phyloP scores from a whole-genome alignment of 2,113 vertebrate genomes.

The Anthoscopus minutus region DNA sequence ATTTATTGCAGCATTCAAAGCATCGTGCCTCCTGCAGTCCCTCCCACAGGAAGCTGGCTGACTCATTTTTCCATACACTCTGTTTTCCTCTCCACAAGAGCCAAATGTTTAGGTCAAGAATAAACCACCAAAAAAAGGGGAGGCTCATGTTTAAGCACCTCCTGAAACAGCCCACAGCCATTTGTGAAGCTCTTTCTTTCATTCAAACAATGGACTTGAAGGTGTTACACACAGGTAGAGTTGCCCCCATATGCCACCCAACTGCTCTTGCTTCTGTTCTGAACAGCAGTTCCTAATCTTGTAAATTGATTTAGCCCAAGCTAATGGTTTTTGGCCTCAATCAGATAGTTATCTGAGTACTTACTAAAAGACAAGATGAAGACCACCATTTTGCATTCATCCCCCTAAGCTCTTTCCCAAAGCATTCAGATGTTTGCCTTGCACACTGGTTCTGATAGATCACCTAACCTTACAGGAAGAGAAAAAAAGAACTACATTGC shows the following conservation, averaged over 20 bases:
- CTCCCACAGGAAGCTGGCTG: constrained; percentile 46
- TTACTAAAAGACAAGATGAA: not conserved
- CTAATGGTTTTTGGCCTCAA: not conserved
- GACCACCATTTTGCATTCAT: not conserved
- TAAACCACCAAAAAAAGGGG: not conserved
- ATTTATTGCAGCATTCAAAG: constrained; percentile 42
- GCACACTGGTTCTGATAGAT: not conserved
- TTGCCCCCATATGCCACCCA: not conserved
- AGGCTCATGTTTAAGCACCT: not conserved
- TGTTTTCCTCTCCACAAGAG: constrained; percentile 29
- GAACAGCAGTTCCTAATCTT: not conserved
- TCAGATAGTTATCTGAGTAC: not conserved
- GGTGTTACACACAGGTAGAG: not conserved
- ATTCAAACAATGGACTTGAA: not conserved
- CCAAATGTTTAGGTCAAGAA: constrained; percentile 37
- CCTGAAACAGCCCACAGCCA: not conserved
- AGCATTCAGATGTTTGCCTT: not conserved
- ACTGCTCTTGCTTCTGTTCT: not conserved
- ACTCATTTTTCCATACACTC: constrained; percentile 36
- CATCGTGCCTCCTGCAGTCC: not conserved
- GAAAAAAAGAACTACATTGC: not conserved
- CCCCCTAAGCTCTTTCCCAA: not conserved
- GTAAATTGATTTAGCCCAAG: not conserved
- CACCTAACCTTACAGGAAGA: not conserved
- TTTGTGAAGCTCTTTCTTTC: not conserved